Percentiles rank a stretch among this genome's conserved stretches.
Conservation (phyloP, 2,113 vertebrate species). For the Callipepla squamata region DNA sequence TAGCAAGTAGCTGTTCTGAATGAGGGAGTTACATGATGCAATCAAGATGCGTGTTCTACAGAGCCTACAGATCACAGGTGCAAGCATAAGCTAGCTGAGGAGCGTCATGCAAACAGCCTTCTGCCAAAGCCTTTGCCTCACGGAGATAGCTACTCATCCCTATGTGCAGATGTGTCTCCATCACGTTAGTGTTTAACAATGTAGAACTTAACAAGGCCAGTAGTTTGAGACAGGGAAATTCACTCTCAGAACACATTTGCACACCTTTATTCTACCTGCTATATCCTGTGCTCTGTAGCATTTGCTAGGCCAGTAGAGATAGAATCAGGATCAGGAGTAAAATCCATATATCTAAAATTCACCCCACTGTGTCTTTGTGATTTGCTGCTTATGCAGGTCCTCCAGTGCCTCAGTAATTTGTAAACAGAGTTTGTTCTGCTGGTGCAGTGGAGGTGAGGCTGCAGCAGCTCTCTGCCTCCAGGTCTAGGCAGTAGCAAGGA, state of each 20-base stretch:
- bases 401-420: background rate
- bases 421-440: too few relatives aligned
- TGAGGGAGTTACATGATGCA: background rate
- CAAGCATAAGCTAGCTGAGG: background rate
- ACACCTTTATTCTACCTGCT: background rate
- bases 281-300: fast-evolving
- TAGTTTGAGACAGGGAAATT: background rate
- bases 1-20: background rate
- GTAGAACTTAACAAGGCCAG: background rate
- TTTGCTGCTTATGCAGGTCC: background rate
- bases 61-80: background rate
- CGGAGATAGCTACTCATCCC: background rate
- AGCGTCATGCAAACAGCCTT: background rate
- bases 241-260: background rate
- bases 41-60: background rate
- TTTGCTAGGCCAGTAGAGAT: background rate
- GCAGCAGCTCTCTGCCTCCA: background rate
- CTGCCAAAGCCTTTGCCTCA: background rate
- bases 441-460: background rate
- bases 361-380: background rate
- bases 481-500: background rate
- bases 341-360: background rate
- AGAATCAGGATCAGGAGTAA: background rate
- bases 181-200: background rate
- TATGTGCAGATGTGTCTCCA: background rate